Conservation (phyloP, 2,888 invertebrate species). For the Dichetophora obliterata region DNA sequence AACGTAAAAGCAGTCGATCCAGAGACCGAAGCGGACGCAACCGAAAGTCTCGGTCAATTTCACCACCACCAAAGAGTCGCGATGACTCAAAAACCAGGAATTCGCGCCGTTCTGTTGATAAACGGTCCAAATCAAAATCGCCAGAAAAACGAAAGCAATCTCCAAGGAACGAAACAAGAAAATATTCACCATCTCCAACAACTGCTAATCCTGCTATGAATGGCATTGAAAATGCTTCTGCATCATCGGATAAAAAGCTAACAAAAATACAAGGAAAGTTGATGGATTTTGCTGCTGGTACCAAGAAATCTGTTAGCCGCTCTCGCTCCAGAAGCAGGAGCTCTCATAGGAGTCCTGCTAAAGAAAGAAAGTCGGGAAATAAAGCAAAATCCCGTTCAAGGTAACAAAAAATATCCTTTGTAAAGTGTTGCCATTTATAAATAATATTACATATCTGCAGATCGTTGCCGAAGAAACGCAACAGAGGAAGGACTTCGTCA, state of each 20-base stretch:
- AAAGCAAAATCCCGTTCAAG: conserved; percentile 45
- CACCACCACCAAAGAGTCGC: conserved; percentile 50
- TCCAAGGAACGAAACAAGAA: conserved; percentile 18
- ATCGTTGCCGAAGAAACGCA: conserved; percentile 56
- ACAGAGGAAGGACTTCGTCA: conserved; percentile 44
- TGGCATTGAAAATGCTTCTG: conserved; percentile 59
- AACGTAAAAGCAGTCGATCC: conserved; percentile 53
- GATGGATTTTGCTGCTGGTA: conserved; percentile 73
- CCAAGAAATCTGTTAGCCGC: conserved; percentile 38
- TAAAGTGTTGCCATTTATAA: not conserved
- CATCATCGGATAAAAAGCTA: conserved; percentile 57
- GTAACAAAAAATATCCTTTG: not conserved
- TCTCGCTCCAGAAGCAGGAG: conserved; percentile 49
- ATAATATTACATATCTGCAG: conserved; percentile 47
- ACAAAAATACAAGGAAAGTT: conserved; percentile 76
- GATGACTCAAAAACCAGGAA: conserved; percentile 48
- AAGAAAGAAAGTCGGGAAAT: conserved; percentile 36
- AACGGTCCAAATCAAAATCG: conserved; percentile 56
- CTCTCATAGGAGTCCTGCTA: conserved; percentile 34
- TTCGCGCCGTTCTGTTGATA: conserved; percentile 50
- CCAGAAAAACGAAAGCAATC: conserved; percentile 51
- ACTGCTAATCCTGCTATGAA: conserved; percentile 55
- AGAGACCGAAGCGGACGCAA: conserved; percentile 53
- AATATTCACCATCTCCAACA: conserved; percentile 12
- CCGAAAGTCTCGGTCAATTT: conserved; percentile 55